phyloP scores from a whole-genome alignment of 2,113 vertebrate genomes.

The Sarotherodon lohbergeri region DNA sequence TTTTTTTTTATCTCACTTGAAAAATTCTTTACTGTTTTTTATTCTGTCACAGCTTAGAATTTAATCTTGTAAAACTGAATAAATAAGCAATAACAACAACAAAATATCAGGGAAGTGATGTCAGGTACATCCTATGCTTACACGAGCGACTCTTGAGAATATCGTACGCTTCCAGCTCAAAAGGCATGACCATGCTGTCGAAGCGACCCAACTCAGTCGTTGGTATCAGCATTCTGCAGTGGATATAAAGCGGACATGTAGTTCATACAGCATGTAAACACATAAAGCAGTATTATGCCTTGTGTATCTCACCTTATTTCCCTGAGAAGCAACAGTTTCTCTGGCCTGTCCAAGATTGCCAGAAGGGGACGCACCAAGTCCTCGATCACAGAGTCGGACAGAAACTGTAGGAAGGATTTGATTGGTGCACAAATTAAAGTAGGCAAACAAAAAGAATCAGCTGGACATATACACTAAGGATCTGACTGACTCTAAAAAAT shows the following conservation, averaged over 20 bases:
- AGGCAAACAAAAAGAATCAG: not conserved
- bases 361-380: constrained; percentile 89
- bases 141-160: constrained; percentile 85
- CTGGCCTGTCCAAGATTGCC: constrained; percentile 88
- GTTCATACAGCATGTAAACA: not conserved
- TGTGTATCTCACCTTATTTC: constrained; percentile 80
- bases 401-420: constrained; percentile 72
- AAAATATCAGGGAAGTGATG: not conserved
- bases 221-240: constrained; percentile 81
- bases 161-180: constrained; percentile 88
- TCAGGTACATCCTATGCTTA: constrained; percentile 44
- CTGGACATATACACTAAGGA: not conserved
- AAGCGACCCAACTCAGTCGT: constrained; percentile 82
- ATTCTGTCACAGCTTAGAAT: not conserved
- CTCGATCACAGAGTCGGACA: constrained; percentile 80
- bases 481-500: not conserved
- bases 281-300: not conserved
- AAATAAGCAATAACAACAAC: not conserved
- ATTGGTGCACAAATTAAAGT: not conserved
- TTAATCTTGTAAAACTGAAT: not conserved
- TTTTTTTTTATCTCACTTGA: not conserved
- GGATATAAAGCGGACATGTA: not conserved
- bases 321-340: constrained; percentile 87
- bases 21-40: not conserved
- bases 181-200: constrained; percentile 90